Base-by-base conservation (phyloP, 2,888 invertebrate species). In the Hypena proboscidalis region DNA sequence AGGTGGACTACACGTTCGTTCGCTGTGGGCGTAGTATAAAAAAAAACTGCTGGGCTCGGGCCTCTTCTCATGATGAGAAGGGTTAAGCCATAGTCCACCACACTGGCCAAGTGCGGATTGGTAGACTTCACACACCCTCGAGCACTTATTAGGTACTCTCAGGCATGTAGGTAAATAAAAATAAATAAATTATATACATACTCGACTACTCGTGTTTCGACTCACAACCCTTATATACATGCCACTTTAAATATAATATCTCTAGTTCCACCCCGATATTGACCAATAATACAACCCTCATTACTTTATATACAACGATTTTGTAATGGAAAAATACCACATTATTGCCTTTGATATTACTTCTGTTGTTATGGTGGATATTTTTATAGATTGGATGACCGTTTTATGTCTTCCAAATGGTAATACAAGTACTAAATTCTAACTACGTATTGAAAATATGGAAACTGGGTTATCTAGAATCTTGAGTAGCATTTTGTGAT, bases 181-280 rank as follows among this genome's bases (percentile, higher is more conserved):
- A n/a, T n/a, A n/a, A n/a, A n/a, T n/a, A n/a, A n/a, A n/a, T n/a
- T n/a, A n/a, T n/a, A n/a, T n/a, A n/a, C n/a, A n/a, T n/a, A n/a
- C n/a, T n/a, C n/a, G n/a, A n/a, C n/a, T 65, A 67, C 68, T 66
- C 66, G 70, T 63, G 58, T 66, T 70, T 61, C 63, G 66, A 55
- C 68, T 70, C 70, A 67, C 70, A 63, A 62, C 61, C 68, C 66
- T 75, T 74, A 78, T 80, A 78, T 81, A 80, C 77, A 77, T 75
- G 64, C 46, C 61, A 54, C 37, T 63, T 65, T 52, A 76, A 72
- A 73, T 77, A 67, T 63, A 66, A 68, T 72, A 67, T 77, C 70
- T 63, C 74, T 74, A 70, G 62, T 52, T 69, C 55, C 50, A 56
- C 57, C 58, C 65, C 57, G 62, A 61, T 67, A 68, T 70, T 71